phyloP scores from a whole-genome alignment of 1,140 invertebrate genomes.

The Cydia amplana region DNA sequence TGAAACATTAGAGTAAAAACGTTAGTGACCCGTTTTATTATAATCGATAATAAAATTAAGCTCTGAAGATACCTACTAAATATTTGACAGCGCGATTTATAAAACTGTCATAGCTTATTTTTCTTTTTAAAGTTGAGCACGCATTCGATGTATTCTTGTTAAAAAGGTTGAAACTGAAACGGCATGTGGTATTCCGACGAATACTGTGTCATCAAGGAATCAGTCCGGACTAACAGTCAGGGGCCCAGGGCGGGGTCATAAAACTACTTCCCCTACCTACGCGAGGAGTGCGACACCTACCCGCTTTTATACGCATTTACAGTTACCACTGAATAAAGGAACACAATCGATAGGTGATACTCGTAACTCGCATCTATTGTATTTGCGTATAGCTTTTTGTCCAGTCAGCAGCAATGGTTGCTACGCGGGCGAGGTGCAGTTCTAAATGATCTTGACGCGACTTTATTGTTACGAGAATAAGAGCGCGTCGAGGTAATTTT shows the following conservation, averaged over 20 bases:
- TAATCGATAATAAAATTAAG: no score
- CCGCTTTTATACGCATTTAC: conserved; percentile 54
- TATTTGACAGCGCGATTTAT: no score
- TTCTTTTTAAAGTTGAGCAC: neutral
- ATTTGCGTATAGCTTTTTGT: no score
- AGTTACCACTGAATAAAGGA: neutral
- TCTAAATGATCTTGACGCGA: no score
- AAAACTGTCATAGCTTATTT: neutral
- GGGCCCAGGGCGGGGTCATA: conserved; percentile 65
- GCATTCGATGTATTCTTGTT: neutral
- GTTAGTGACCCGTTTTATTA: no score
- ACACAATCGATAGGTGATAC: neutral
- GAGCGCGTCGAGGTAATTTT: no score
- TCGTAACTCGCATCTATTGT: no score
- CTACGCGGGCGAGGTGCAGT: no score
- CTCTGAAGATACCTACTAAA: no score
- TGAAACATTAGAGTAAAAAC: no score
- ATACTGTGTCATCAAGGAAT: conserved; percentile 64
- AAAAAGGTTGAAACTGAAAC: neutral
- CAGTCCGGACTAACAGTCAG: conserved; percentile 63
- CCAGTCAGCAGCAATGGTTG: no score
- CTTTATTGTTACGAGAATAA: no score
- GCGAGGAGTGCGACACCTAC: conserved; percentile 52
- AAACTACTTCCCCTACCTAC: conserved; percentile 67
- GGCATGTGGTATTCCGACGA: conserved; percentile 41